These are phyloP conservation scores for Stichodactyla mertensii DNA, from an alignment of 64 coral and sea anemone genomes.

Conservation along the genomic window DNA sequence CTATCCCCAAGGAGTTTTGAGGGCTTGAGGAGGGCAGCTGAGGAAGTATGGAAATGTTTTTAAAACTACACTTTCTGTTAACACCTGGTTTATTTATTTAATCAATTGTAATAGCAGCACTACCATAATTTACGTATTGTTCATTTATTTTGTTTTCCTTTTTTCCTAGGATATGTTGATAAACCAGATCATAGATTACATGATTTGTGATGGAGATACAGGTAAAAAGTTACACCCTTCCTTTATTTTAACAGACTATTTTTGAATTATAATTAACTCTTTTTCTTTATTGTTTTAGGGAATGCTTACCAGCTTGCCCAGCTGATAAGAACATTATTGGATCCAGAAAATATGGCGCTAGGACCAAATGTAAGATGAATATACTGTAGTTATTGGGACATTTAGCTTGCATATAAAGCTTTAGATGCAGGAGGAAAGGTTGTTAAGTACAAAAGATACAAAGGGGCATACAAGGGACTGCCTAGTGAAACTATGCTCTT, in stretches of 20 bases:
- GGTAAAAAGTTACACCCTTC: not conserved
- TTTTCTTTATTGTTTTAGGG: slow-evolving; percentile 30
- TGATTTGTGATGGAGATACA: slow-evolving; percentile 97
- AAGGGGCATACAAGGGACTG: too few relatives aligned
- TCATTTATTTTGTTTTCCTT: not conserved
- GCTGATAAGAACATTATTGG: slow-evolving; percentile 80
- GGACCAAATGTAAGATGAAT: slow-evolving; percentile 83
- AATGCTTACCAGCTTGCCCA: slow-evolving; percentile 92
- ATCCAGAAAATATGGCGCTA: slow-evolving; percentile 99
- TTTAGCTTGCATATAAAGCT: too few relatives aligned
- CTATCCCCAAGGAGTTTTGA: too few relatives aligned
- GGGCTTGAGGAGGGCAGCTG: too few relatives aligned
- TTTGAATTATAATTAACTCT: not conserved
- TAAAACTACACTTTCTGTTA: too few relatives aligned
- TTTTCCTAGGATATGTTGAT: slow-evolving; percentile 81
- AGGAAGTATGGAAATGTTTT: too few relatives aligned
- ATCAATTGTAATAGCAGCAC: too few relatives aligned
- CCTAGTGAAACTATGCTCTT: too few relatives aligned
- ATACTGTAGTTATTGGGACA: not conserved
- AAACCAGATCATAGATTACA: slow-evolving; percentile 95
- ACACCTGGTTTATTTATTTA: too few relatives aligned
- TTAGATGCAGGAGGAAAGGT: too few relatives aligned
- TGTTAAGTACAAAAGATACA: too few relatives aligned
- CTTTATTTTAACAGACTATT: not conserved
- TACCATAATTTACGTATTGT: not conserved